These are phyloP conservation scores for Lophura nycthemera DNA, from an alignment of 2,113 vertebrate species.

Conservation along the genomic window DNA sequence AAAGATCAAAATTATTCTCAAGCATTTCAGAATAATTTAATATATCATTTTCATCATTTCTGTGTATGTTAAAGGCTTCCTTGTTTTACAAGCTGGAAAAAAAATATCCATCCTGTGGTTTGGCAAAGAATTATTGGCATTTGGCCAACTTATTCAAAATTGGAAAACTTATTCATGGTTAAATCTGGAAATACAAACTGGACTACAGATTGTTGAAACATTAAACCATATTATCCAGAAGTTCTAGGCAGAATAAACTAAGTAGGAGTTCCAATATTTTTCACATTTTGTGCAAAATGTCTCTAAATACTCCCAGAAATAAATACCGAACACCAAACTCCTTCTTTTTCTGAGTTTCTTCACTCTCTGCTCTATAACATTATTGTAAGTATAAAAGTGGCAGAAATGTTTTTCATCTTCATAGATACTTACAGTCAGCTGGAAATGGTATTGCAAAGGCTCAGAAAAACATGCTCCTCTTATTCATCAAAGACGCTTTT, in stretches of 20 bases:
- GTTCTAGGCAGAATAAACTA: neutral
- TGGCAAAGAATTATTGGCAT: neutral
- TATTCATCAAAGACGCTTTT: neutral
- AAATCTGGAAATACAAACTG: neutral
- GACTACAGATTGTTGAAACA: neutral
- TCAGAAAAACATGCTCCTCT: constrained; percentile 30
- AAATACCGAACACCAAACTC: neutral
- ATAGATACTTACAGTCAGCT: constrained; percentile 27
- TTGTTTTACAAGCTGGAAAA: neutral
- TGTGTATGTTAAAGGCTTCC: neutral
- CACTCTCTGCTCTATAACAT: neutral
- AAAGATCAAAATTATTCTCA: neutral
- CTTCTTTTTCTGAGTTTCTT: neutral
- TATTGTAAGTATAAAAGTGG: neutral
- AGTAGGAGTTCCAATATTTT: neutral
- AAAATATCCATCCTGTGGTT: neutral
- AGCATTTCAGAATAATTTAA: neutral
- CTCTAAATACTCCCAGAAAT: neutral
- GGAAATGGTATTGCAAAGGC: constrained; percentile 46
- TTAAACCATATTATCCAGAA: neutral
- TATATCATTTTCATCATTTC: neutral
- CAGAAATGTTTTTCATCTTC: neutral
- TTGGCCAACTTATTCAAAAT: too few species aligned
- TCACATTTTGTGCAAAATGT: neutral
- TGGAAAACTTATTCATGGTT: neutral